Base-by-base conservation (phyloP, 1,140 invertebrate species). In the Leptinotarsa texana region DNA sequence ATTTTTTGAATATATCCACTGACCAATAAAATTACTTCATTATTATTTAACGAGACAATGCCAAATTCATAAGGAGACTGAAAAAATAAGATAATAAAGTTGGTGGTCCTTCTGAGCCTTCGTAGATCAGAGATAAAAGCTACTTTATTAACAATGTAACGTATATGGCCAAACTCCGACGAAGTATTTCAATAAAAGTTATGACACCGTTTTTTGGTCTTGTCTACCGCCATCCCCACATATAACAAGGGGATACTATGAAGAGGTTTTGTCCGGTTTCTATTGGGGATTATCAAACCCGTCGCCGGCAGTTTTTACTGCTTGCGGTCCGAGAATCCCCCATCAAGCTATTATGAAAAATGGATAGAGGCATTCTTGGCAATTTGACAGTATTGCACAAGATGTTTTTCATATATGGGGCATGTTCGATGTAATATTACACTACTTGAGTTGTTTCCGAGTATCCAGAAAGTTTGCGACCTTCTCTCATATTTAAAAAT, bases 201-300 rank as follows among this genome's bases (percentile, higher is more conserved):
- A 57, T 57, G 51, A 57, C 51, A 57, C 51, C 17, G 51, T 57
- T 57, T 57, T 57, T 57, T 57, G 51, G 15, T 57, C 6, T 57
- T 18, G n/a, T 57, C 15, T 57, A 15, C 51, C n/a, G 15, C 51
- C 4, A 57, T 17, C 51, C 51, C 51, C 15, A 18, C 51, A 57
- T 17, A 15, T 17, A 57, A 17, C 51, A 15, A 57, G 51, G 4
- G 51, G 51, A 18, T 8, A 18, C 51, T 57, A 57, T 57, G 51
- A 57, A 57, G 51, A 57, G 15, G 51, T 57, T 57, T 57, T 57
- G 51, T 57, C 51, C 51, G n/a, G 51, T 18, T 57, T 57, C 51
- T 57, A 57, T 57, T 57, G 51, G 51, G 51, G 51, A 42, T 57
- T 57, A 57, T 57, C 51, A 57, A 57, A 57, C n/a, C n/a, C 51